These are phyloP conservation scores for Pelobates fuscus DNA, from an alignment of 2,113 vertebrate species.

Conservation along the genomic window DNA sequence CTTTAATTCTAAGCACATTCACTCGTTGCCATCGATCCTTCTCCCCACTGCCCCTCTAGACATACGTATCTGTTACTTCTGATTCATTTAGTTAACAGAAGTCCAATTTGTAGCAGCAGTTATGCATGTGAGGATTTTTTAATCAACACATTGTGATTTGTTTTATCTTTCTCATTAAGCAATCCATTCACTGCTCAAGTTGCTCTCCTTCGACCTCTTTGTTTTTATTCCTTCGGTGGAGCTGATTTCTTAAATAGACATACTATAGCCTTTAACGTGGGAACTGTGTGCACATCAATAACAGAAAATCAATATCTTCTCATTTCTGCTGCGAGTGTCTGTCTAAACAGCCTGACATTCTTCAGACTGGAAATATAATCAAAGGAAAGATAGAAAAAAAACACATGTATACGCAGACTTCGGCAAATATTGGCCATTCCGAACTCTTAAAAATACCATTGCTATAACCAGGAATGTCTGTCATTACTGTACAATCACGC, in stretches of 20 bases:
- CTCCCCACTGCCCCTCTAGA: not conserved
- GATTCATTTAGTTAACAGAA: not conserved
- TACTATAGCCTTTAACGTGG: not conserved
- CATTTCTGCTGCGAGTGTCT: not conserved
- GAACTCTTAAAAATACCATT: no score
- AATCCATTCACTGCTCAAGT: not conserved
- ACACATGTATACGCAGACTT: not conserved
- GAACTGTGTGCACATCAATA: constrained; percentile 11
- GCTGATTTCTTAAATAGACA: constrained; percentile 6
- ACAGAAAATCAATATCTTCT: not conserved
- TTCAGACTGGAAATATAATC: not conserved
- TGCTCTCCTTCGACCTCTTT: not conserved
- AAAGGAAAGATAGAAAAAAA: not conserved
- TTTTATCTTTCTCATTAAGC: constrained; percentile 11
- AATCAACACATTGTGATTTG: not conserved
- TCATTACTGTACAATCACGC: no score
- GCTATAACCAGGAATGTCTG: no score
- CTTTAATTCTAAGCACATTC: not conserved
- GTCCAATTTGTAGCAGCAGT: not conserved
- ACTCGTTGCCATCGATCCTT: not conserved
- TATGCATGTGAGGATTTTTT: not conserved
- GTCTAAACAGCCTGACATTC: constrained; percentile 11
- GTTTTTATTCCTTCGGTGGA: not conserved
- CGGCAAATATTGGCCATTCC: not conserved
- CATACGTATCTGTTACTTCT: not conserved